Base-by-base conservation (phyloP, 2,888 invertebrate species). In the Leucoma salicis region DNA sequence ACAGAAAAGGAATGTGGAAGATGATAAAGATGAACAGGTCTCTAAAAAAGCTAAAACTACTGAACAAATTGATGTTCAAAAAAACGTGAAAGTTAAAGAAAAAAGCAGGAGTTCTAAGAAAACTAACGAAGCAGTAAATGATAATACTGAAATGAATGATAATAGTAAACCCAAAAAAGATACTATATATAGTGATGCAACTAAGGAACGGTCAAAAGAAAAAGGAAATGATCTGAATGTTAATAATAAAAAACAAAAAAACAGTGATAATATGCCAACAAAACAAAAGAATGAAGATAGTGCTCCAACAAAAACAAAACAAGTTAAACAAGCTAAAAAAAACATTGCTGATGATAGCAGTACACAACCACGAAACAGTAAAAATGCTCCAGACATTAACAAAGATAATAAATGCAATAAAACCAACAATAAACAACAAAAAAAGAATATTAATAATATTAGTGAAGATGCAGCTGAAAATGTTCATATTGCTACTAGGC, bases 1-100 rank as follows among this genome's bases (percentile, higher is more conserved):
- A 15, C 35, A 47, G 13, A 62, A 61, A 31, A 46, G 55, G 2
- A 42, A n/a, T 14, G n/a, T 42, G 0, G 31, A 34, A 25, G 44
- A 52, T 14, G 47, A 36, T 0, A 38, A 50, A 27, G n/a, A 8
- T 4, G 21, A 15, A 29, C 15, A 40, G 1, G 54, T 42, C 28
- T 10, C 35, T 16, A 52, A 31, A 11, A 52, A 44, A 45, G 15
- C 35, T 14, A 44, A 39, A 16, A 10, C 25, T 2, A 35, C 13
- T 4, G 27, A 12, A 10, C 36, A 40, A 8, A 5, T 5, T 21
- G 25, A 1, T n/a, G 39, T 16, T 11, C 48, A 55, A 31, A 47
- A 49, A 16, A 38, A 11, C 6, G 12, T 35, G 28, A 13, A 31
- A 16, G 8, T 6, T 14, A 46, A 39, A 21, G 16, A 32, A 5